Percentiles rank a stretch among this genome's conserved stretches.
Conservation (phyloP, 2,888 invertebrate genomes). For the Chrysodeixis includens region DNA sequence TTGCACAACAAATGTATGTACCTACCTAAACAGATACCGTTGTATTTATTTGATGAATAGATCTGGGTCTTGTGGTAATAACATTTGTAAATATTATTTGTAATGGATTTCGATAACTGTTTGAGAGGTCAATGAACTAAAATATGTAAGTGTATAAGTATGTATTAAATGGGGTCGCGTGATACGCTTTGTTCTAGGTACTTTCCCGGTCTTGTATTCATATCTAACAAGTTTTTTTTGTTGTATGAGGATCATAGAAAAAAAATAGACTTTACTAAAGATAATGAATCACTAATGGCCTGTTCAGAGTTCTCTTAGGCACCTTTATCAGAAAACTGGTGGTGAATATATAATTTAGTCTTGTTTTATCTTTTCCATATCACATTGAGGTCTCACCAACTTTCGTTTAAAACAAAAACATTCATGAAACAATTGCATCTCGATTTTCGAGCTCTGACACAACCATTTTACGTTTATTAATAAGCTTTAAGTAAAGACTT, state of each 20-base stretch:
- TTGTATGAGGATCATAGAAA: neutral
- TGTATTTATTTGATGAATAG: slow-evolving; percentile 18
- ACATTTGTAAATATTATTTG: slow-evolving; percentile 36
- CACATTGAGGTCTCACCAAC: too few species aligned
- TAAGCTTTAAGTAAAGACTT: too few species aligned
- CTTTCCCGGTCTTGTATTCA: slow-evolving; percentile 1
- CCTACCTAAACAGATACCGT: slow-evolving; percentile 15
- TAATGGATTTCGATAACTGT: slow-evolving; percentile 31
- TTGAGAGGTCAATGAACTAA: slow-evolving; percentile 31
- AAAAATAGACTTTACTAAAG: too few species aligned
- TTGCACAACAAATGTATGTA: neutral
- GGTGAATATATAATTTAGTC: too few species aligned
- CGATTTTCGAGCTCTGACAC: too few species aligned
- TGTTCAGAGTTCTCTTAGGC: too few species aligned
- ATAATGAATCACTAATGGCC: too few species aligned
- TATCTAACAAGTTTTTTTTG: neutral
- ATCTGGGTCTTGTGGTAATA: slow-evolving; percentile 20
- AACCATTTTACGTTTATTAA: too few species aligned
- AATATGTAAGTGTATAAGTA: neutral
- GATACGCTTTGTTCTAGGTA: slow-evolving; percentile 16
- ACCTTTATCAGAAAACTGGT: too few species aligned
- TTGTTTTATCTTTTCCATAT: too few species aligned
- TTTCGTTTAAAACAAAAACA: too few species aligned
- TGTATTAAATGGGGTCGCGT: slow-evolving; percentile 13
- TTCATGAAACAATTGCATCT: too few species aligned